Percentiles rank a stretch among this genome's conserved stretches.
Evolutionary conservation across 2,888 invertebrate genomes (phyloP).

Genomic region (Empis livida): DNA sequence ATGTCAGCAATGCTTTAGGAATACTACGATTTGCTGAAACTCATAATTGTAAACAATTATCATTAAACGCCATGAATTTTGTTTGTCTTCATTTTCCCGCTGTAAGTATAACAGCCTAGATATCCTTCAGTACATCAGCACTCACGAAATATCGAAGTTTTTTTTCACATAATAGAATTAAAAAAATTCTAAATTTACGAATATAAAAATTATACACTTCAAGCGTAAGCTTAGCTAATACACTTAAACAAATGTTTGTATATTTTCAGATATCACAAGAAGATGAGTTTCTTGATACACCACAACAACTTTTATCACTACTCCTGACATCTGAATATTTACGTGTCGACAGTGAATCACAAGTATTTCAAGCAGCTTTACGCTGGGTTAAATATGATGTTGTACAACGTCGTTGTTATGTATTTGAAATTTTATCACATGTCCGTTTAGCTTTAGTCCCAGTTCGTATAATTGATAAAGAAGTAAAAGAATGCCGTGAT

Average conservation of each 20-base stretch:
- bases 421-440: slow-evolving; percentile 73
- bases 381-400: slow-evolving; percentile 80
- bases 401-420: slow-evolving; percentile 59
- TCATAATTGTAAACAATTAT: slow-evolving; percentile 67
- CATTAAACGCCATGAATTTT: slow-evolving; percentile 64
- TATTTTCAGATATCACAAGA: slow-evolving; percentile 43
- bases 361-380: slow-evolving; percentile 77
- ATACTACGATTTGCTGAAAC: slow-evolving; percentile 84
- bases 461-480: slow-evolving; percentile 61
- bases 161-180: too few relatives aligned
- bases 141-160: too few relatives aligned
- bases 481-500: slow-evolving; percentile 64
- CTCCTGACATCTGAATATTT: slow-evolving; percentile 75
- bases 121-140: too few relatives aligned
- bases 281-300: slow-evolving; percentile 76
- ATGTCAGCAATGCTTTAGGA: slow-evolving; percentile 79
- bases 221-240: too few relatives aligned
- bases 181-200: too few relatives aligned
- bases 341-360: slow-evolving; percentile 76
- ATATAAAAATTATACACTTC: too few relatives aligned
- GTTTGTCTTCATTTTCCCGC: slow-evolving; percentile 74
- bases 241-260: too few relatives aligned
- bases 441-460: slow-evolving; percentile 76
- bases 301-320: slow-evolving; percentile 60
- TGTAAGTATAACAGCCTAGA: slow-evolving; percentile 48